Evolutionary conservation across 2,888 invertebrate genomes (phyloP).

Genomic region (Seira musarum): DNA sequence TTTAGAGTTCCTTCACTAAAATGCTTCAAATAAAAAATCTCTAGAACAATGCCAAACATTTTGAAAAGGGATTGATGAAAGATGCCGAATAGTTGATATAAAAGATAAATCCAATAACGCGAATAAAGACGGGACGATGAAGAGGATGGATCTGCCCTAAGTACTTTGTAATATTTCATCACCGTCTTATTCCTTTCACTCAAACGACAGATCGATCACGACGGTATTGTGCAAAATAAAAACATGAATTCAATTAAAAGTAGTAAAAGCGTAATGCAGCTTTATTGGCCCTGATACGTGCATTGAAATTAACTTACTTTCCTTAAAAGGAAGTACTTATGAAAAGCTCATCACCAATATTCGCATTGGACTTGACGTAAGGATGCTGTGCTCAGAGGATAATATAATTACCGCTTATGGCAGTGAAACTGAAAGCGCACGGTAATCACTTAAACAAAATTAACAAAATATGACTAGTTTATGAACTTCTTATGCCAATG

Average conservation of each 20-base stretch:
- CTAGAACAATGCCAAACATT: slow-evolving; percentile 47
- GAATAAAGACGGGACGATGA: background rate
- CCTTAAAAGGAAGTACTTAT: background rate
- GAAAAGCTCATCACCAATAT: background rate
- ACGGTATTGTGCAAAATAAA: slow-evolving; percentile 31
- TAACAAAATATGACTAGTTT: no score
- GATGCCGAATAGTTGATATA: slow-evolving; percentile 27
- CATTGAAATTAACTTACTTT: no score
- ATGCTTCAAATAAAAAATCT: slow-evolving; percentile 34
- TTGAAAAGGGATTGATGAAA: slow-evolving; percentile 32
- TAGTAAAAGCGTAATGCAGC: background rate
- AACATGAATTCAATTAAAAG: background rate
- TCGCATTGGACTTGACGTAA: no score
- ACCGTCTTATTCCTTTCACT: background rate
- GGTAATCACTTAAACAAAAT: no score
- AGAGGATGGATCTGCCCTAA: slow-evolving; percentile 27
- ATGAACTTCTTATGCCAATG: no score
- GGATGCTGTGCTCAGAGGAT: no score
- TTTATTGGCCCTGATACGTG: background rate
- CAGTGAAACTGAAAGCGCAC: no score
- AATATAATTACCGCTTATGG: no score
- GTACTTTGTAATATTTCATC: slow-evolving; percentile 21
- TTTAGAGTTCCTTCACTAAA: slow-evolving; percentile 34
- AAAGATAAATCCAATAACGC: background rate
- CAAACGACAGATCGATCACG: slow-evolving; percentile 7